These are phyloP conservation scores for Austrolebias charrua DNA, from an alignment of 2,797 vertebrate genomes.

Conservation along the genomic window DNA sequence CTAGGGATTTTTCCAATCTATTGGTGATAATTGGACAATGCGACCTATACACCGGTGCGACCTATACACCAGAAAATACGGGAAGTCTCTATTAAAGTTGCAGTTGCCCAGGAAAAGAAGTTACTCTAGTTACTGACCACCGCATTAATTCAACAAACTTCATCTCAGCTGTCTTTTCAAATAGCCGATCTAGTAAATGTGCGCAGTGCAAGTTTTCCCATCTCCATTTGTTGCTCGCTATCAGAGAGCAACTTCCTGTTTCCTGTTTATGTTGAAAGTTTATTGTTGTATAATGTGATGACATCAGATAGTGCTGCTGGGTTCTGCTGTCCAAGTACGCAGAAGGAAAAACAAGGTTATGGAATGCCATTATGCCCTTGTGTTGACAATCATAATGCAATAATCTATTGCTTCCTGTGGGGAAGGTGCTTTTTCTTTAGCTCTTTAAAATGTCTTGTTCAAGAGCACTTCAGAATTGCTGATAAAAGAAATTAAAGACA, in stretches of 20 bases:
- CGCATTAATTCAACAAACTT: constrained; percentile 8
- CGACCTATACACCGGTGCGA: no score
- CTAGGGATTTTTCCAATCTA: no score
- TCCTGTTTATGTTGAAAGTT: constrained; percentile 71
- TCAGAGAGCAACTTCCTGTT: constrained; percentile 70
- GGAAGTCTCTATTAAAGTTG: no score
- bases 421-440: constrained; percentile 34
- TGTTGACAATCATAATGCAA: constrained; percentile 44
- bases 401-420: constrained; percentile 63
- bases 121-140: neutral
- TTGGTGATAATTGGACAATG: no score
- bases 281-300: constrained; percentile 69
- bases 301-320: constrained; percentile 60
- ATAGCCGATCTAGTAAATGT: constrained; percentile 34
- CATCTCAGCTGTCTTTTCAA: constrained; percentile 29
- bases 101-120: neutral
- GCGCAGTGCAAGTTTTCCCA: constrained; percentile 36
- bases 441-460: constrained; percentile 26
- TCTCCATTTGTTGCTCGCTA: constrained; percentile 53
- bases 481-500: constrained; percentile 6
- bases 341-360: constrained; percentile 54
- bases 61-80: no score
- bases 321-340: constrained; percentile 37
- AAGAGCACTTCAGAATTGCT: constrained; percentile 31
- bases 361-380: constrained; percentile 48